Base-by-base conservation (phyloP, 92 coral and sea anemone genomes). In the Siderastrea radians region DNA sequence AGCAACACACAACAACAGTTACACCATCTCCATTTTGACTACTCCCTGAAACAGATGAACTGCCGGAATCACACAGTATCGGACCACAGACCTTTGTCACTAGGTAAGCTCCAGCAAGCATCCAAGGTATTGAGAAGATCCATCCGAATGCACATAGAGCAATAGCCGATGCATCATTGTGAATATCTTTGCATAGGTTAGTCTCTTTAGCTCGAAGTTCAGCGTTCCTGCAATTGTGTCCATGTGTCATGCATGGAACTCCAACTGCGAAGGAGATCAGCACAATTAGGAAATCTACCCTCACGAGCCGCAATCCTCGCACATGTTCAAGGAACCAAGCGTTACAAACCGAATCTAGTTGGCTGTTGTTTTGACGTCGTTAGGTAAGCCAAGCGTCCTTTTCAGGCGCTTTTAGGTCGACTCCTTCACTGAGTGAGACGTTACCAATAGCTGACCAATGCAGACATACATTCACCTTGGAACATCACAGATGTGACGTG, bases 161-260 rank as follows among this genome's bases (percentile, higher is more conserved):
- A 4, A 10, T 50, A 52, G 77, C 59, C 44, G 45, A 72, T 14
- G 49, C 77, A n/a, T 72, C 77, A 17, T 72, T 72, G 77, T 72
- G 59, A 60, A 51, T 72, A 72, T 72, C 43, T 26, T 50, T 72
- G 51, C 77, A 72, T 3, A 51, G 14, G 38, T 52, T 12, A 6
- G 4, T 72, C 38, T 5, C 15, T 72, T 72, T 15, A 46, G 77
- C 77, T 72, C 77, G 15, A 8, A 49, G 5, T 72, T 72, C 57
- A 1, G 77, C 59, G 60, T 72, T 72, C 60, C 15, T 3, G 77
- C 57, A 72, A 7, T 72, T 72, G 58, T 13, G 3, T 1, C 57
- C 77, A n/a, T 72, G 50, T 9, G 2, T 1, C 0, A 72, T 59
- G 8, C 77, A 72, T 2, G 77, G 77, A 72, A 9, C 58, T 7